A percentile compares a stretch with the other conserved stretches of the same genome.
These are phyloP conservation scores for Cylloceria caligata DNA, from an alignment of 2,888 invertebrate genomes.

Conservation along the genomic window DNA sequence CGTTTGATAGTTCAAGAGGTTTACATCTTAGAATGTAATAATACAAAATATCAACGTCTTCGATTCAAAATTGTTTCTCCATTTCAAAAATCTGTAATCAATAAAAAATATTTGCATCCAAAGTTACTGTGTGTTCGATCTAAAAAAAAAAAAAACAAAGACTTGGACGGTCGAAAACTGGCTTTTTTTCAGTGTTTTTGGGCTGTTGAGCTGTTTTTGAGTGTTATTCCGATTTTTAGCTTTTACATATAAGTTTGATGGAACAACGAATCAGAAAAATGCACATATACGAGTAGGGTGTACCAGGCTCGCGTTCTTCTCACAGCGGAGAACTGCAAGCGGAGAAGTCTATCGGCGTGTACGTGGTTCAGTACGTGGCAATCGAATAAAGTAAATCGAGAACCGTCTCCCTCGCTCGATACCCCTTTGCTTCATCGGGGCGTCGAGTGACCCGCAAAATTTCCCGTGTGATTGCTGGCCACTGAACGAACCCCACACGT, in stretches of 20 bases:
- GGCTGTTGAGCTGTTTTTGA: background rate
- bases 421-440: conserved; percentile 48
- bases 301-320: conserved; percentile 40
- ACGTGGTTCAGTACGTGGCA: conserved; percentile 57
- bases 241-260: background rate
- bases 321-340: conserved; percentile 24
- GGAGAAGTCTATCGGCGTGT: conserved; percentile 48
- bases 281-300: conserved; percentile 15
- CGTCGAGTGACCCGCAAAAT: conserved; percentile 73
- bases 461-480: conserved; percentile 70
- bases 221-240: background rate
- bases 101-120: too few species aligned
- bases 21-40: too few species aligned
- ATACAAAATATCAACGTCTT: too few species aligned
- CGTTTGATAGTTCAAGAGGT: too few species aligned
- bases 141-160: too few species aligned
- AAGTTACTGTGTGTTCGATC: too few species aligned
- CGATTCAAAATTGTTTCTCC: too few species aligned
- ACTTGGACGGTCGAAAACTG: too few species aligned
- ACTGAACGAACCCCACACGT: conserved; percentile 63
- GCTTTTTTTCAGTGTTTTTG: too few species aligned
- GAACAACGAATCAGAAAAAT: background rate
- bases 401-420: conserved; percentile 52
- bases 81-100: too few species aligned
- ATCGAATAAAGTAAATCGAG: conserved; percentile 73